Evolutionary conservation across 2,888 invertebrate genomes (phyloP), one percentile per base, ranked within the genome.

Genomic region (Tetranychus truncatus): DNA sequence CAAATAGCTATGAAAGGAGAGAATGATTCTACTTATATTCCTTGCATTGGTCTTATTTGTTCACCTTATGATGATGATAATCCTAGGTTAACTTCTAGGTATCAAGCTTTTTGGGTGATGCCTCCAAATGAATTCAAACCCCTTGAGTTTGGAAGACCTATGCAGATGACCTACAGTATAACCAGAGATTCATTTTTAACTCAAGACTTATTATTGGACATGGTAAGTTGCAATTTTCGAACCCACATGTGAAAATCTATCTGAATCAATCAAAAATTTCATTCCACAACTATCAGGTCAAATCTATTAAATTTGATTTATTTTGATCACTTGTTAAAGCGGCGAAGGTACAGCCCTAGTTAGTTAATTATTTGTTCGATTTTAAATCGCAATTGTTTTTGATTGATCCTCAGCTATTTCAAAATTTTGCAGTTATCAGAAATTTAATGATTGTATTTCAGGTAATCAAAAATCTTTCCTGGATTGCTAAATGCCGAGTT

Each of bases 61-160:
- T 92, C 79, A 46, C 79, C 79, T 6, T 79, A 77, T 73, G 78
- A 79, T 76, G 73, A 66, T 55, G 74, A 76, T 34, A 78, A 74
- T 71, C 69, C 75, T 67, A 76, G 77, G 1, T 66, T 75, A 6
- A 76, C 77, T 74, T 77, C 79, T 24, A 77, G 78, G 67, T 78
- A 77, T 73, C 77, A 77, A 75, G 81, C 82, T 71, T 95, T 91
- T 83, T 95, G 95, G 95, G 92, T 95, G 5, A 88, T 92, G 85
- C 94, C 95, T n/a, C 95, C 95, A 2, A 91, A 92, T 71, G 95
- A 95, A 85, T 90, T 90, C 81, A 88, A 91, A 80, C 92, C 92
- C 11, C 88, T 91, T 75, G 95, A 95, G 83, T 93, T 94, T 83
- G 94, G 94, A 0, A 88, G 92, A 71, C 95, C 95, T 0, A 89